phyloP scores from a whole-genome alignment of 2,797 vertebrate genomes.

The Orestias chungarensis region DNA sequence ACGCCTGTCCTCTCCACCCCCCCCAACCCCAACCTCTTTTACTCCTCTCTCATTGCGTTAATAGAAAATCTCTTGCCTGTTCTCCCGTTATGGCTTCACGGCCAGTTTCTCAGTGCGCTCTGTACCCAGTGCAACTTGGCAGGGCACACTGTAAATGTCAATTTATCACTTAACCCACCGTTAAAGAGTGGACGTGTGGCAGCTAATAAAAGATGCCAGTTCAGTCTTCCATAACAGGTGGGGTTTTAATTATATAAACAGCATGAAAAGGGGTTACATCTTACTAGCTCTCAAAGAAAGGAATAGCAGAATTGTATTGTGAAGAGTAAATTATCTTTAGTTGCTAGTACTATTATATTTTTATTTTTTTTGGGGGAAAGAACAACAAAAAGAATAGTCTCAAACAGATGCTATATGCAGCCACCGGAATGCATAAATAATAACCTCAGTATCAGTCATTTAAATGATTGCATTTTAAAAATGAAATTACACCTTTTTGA shows the following conservation, averaged over 20 bases:
- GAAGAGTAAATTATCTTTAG: not conserved
- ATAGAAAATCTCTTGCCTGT: constrained; percentile 73
- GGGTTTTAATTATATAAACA: constrained; percentile 58
- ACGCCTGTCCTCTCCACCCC: too few relatives aligned
- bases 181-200: constrained; percentile 70
- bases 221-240: constrained; percentile 60
- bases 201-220: constrained; percentile 71
- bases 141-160: constrained; percentile 76
- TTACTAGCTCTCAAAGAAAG: not conserved
- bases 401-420: not conserved
- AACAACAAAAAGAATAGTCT: not conserved
- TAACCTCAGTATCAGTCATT: not conserved
- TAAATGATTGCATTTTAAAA: not conserved
- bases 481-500: not conserved
- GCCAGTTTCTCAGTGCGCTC: constrained; percentile 69
- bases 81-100: constrained; percentile 69
- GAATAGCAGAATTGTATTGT: not conserved
- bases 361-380: not conserved
- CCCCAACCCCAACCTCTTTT: constrained; percentile 63
- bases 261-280: constrained; percentile 22
- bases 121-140: constrained; percentile 68
- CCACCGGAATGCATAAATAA: constrained; percentile 2
- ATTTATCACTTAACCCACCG: constrained; percentile 81
- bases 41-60: constrained; percentile 66
- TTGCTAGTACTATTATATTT: not conserved